Base-by-base conservation (phyloP, 2,113 vertebrate genomes). In the Gambusia affinis region DNA sequence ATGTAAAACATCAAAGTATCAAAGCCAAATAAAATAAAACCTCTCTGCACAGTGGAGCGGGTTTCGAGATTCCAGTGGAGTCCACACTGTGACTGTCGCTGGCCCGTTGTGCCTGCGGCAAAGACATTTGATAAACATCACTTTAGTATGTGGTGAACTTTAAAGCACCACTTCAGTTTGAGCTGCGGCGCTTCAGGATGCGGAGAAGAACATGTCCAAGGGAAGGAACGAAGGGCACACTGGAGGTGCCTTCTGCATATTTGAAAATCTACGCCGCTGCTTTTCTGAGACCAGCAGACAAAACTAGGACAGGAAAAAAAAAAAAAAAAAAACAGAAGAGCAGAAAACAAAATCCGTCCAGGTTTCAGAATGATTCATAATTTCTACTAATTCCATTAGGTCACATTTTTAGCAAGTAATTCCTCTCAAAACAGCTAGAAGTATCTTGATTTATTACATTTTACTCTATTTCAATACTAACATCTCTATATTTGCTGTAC, bases 211-310 rank as follows among this genome's bases (percentile, higher is more conserved):
- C 69, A 72, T 66, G 63, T 78, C 28, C 19, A 19, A 39, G 74
- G 33, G 44, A 73, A 29, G 35, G 65, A 72, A 15, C 57, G 14
- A 39, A 51, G 47, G 68, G 67, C 17, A 14, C 60, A 2, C 66
- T 51, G 57, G 64, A 71, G 62, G 74, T 67, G 66, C 81, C 70
- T 64, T 67, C 65, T 84, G 66, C 75, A 86, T 86, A 61, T 86
- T 87, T 85, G 81, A 87, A 85, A 70, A 83, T 64, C 30, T 42
- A 64, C 73, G 66, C 64, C 47, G 62, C 64, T 60, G 71, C 74
- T 69, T 72, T 3, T 39, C 70, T 62, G 71, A 57, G 72, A 76
- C 63, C 60, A 60, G 51, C 66, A 63, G 37, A 66, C 61, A 29
- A 57, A 78, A 77, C 66, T 19, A 71, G 62, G 54, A 70, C 28